phyloP scores from a whole-genome alignment of 2,888 invertebrate genomes.

The Acleris laterana region DNA sequence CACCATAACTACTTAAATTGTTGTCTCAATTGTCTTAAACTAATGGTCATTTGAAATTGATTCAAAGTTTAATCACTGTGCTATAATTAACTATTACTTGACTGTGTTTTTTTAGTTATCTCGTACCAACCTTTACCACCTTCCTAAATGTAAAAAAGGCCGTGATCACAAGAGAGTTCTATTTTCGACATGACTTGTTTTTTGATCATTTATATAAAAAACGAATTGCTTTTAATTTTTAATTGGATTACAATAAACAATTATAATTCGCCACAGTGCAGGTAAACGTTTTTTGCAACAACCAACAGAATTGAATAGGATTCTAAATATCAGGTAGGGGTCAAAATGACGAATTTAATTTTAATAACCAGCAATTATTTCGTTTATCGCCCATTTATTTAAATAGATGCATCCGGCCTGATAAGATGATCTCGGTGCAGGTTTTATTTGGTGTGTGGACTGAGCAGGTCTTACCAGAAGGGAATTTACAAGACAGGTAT shows the following conservation, averaged over 20 bases:
- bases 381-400: slow-evolving; percentile 15
- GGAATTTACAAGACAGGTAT: too few relatives aligned
- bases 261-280: slow-evolving; percentile 19
- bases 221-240: neutral
- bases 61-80: too few relatives aligned
- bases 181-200: too few relatives aligned
- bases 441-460: neutral
- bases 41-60: too few relatives aligned
- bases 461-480: too few relatives aligned
- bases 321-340: slow-evolving; percentile 22
- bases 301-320: slow-evolving; percentile 1
- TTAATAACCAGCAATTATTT: slow-evolving; percentile 18
- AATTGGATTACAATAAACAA: slow-evolving; percentile 12
- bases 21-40: too few relatives aligned
- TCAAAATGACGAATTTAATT: slow-evolving; percentile 24
- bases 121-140: too few relatives aligned
- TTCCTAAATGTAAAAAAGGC: too few relatives aligned
- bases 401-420: slow-evolving; percentile 6
- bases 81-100: too few relatives aligned
- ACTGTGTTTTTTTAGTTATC: too few relatives aligned
- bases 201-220: neutral
- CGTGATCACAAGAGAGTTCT: too few relatives aligned
- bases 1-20: too few relatives aligned
- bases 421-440: neutral
- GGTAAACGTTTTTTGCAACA: slow-evolving; percentile 6